Conservation (phyloP, 2,797 vertebrate genomes). For the Orestias chungarensis region DNA sequence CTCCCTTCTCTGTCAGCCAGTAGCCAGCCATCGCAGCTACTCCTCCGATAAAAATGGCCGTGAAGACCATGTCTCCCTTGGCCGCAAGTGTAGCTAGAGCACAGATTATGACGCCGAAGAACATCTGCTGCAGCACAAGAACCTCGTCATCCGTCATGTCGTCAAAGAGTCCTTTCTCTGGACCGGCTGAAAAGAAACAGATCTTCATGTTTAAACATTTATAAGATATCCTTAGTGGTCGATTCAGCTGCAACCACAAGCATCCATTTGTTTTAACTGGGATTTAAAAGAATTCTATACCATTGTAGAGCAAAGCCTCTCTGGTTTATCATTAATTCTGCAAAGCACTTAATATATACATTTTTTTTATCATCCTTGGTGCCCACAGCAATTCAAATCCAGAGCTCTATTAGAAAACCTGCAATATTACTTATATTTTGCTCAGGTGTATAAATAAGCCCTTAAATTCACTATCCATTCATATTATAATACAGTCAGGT, state of each 20-base stretch:
- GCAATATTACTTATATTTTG: too few relatives aligned
- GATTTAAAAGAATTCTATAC: too few relatives aligned
- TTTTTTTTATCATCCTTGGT: background rate
- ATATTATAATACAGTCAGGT: background rate
- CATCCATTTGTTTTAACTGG: background rate
- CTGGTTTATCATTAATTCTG: background rate
- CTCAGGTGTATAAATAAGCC: too few relatives aligned
- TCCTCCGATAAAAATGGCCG: slow-evolving; percentile 95
- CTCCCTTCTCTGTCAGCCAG: slow-evolving; percentile 96
- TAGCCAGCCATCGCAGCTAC: slow-evolving; percentile 97
- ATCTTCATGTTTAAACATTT: background rate
- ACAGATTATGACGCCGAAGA: slow-evolving; percentile 95
- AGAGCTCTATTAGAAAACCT: too few relatives aligned
- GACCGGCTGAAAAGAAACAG: slow-evolving; percentile 73
- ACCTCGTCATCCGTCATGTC: slow-evolving; percentile 96
- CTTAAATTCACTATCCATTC: background rate
- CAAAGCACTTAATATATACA: too few relatives aligned
- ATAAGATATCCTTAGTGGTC: background rate
- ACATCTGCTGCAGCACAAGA: slow-evolving; percentile 98
- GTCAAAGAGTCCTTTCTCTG: slow-evolving; percentile 91
- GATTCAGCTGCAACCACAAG: background rate
- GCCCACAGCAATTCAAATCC: background rate
- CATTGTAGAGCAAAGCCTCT: background rate
- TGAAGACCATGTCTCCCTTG: slow-evolving; percentile 98
- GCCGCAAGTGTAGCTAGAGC: slow-evolving; percentile 94